phyloP scores from a whole-genome alignment of 2,888 invertebrate genomes.

The Eilema depressum region DNA sequence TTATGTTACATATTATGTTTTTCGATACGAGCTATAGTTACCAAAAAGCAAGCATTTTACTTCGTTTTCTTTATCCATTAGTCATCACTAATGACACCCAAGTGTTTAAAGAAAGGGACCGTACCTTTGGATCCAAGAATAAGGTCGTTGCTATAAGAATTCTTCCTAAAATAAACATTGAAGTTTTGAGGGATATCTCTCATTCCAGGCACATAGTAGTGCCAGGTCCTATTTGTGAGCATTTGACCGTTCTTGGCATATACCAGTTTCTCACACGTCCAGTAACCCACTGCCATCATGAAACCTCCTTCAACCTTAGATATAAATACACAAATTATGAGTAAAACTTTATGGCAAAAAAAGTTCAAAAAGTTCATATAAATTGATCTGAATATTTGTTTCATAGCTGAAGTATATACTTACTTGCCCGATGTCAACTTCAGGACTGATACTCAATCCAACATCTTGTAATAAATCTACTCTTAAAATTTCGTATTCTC shows the following conservation, averaged over 20 bases:
- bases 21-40: too few relatives aligned
- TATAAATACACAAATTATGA: background rate
- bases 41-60: too few relatives aligned
- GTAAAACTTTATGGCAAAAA: background rate
- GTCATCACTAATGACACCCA: too few relatives aligned
- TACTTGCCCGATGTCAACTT: slow-evolving; percentile 89
- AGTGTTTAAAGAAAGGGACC: too few relatives aligned
- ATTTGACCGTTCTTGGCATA: slow-evolving; percentile 85
- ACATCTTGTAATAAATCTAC: slow-evolving; percentile 89
- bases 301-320: slow-evolving; percentile 89
- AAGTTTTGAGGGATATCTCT: slow-evolving; percentile 89
- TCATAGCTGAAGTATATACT: slow-evolving; percentile 25
- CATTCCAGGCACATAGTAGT: slow-evolving; percentile 88
- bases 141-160: slow-evolving; percentile 45
- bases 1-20: too few relatives aligned
- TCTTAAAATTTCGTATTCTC: slow-evolving; percentile 87
- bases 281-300: slow-evolving; percentile 89
- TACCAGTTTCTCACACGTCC: slow-evolving; percentile 88
- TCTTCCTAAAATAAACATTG: slow-evolving; percentile 82
- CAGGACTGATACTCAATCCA: slow-evolving; percentile 89
- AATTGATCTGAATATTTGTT: background rate
- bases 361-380: background rate
- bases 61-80: too few relatives aligned
- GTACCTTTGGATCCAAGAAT: slow-evolving; percentile 64
- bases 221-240: slow-evolving; percentile 90